Conservation (phyloP, 2,113 vertebrate genomes). For the Argyrosomus japonicus region DNA sequence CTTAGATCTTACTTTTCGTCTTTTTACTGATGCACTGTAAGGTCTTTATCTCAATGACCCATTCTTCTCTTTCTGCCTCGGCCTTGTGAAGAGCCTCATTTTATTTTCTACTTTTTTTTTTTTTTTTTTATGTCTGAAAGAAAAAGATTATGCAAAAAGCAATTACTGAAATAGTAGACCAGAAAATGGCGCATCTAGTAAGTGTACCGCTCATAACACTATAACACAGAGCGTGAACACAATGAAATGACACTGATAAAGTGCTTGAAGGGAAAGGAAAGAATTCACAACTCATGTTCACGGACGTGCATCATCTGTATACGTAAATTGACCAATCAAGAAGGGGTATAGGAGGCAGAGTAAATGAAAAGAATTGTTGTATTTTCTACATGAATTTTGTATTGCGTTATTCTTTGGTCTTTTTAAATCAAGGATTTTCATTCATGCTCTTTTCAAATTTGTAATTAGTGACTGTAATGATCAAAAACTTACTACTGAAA, state of each 20-base stretch:
- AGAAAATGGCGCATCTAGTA: not conserved
- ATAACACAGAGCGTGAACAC: not conserved
- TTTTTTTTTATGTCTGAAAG: constrained; percentile 7
- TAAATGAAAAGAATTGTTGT: not conserved
- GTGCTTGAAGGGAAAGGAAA: not conserved
- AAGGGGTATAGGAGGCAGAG: too few species aligned
- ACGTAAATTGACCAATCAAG: not conserved
- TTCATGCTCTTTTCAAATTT: not conserved
- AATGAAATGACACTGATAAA: not conserved
- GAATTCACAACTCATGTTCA: not conserved
- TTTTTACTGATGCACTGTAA: constrained; percentile 47
- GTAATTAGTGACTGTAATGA: not conserved
- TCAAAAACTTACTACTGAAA: not conserved
- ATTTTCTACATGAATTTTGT: not conserved
- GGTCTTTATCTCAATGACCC: constrained; percentile 36
- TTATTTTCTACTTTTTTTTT: constrained; percentile 8
- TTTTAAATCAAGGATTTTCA: not conserved
- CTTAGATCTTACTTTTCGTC: constrained; percentile 14
- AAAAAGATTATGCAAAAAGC: constrained; percentile 14
- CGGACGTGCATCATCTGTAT: not conserved
- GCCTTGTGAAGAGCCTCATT: constrained; percentile 11
- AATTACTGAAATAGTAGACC: not conserved
- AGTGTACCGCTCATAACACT: not conserved
- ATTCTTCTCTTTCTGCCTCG: constrained; percentile 17
- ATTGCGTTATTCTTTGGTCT: not conserved